Conservation (phyloP, 2,888 invertebrate genomes). For the Drosophila rubida region DNA sequence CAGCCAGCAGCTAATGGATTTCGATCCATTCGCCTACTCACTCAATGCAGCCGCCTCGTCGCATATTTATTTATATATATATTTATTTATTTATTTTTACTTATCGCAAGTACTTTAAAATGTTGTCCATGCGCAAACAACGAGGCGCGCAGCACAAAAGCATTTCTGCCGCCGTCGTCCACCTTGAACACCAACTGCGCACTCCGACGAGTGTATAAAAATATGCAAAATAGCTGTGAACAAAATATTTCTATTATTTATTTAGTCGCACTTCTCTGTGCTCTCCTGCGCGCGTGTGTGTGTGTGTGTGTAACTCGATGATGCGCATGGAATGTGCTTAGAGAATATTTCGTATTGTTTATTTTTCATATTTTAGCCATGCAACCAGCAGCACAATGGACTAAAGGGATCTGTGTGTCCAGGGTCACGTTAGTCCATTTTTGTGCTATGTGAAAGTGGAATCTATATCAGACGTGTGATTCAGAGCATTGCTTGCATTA, state of each 20-base stretch:
- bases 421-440: slow-evolving; percentile 6
- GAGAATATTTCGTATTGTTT: slow-evolving; percentile 41
- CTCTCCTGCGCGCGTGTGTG: slow-evolving; percentile 15
- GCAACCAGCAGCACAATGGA: neutral
- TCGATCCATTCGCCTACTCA: slow-evolving; percentile 44
- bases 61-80: slow-evolving; percentile 47
- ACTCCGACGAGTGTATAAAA: slow-evolving; percentile 33
- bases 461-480: slow-evolving; percentile 9
- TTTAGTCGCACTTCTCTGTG: slow-evolving; percentile 42
- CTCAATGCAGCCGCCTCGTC: slow-evolving; percentile 24
- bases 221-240: slow-evolving; percentile 72
- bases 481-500: slow-evolving; percentile 2
- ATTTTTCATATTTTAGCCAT: slow-evolving; percentile 60
- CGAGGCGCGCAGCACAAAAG: slow-evolving; percentile 31
- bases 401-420: slow-evolving; percentile 1
- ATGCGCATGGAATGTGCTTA: slow-evolving; percentile 44
- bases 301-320: slow-evolving; percentile 39
- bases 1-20: slow-evolving; percentile 67
- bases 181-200: slow-evolving; percentile 26
- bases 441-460: neutral
- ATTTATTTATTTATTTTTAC: slow-evolving; percentile 71
- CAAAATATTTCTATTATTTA: slow-evolving; percentile 72
- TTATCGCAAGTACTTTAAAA: slow-evolving; percentile 64
- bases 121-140: slow-evolving; percentile 52
- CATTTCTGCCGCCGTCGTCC: slow-evolving; percentile 9